Base-by-base conservation (phyloP, 1,140 invertebrate species). In the Leptonema lineaticorne region DNA sequence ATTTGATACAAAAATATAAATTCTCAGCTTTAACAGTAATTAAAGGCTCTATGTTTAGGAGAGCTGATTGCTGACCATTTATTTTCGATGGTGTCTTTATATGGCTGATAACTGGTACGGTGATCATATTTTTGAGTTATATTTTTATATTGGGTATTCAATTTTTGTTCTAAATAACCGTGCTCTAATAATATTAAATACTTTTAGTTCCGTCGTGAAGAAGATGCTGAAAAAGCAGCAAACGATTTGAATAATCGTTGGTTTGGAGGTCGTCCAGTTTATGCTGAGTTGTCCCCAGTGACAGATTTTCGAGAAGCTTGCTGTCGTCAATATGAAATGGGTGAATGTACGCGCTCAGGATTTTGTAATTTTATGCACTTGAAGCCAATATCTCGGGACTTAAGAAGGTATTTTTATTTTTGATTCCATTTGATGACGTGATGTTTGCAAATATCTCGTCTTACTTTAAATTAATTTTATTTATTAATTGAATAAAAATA, bases 351-450 rank as follows among this genome's bases (percentile, higher is more conserved):
- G 0, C 84, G 97, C 64, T 97, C 95, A 76, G 97, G 97, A 50
- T 99, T 99, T 81, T 99, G 97, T 81, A 99, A 99, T 83, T 99
- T 99, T 79, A 99, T 99, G 97, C 97, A 99, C 78, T 84, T 99
- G 77, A 99, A 99, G 78, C 97, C 96, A 41, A 99, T 99, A 75
- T 98, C 96, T 0, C 82, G 95, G 72, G 95, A 96, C 76, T 79
- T 98, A 26, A 85, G 95, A 66, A 86, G 94, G 77, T 96, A 92
- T 71, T 60, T n/a, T n/a, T n/a, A n/a, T n/a, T n/a, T n/a, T n/a
- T n/a, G n/a, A n/a, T n/a, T n/a, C n/a, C n/a, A n/a, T n/a, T n/a
- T n/a, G n/a, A n/a, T n/a, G n/a, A n/a, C n/a, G n/a, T 50, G 11
- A 33, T 6, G 30, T 33, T 33, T 33, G 30, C 24, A 69, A 7